Base-by-base conservation (phyloP, 2,797 vertebrate species). In the Huso huso region DNA sequence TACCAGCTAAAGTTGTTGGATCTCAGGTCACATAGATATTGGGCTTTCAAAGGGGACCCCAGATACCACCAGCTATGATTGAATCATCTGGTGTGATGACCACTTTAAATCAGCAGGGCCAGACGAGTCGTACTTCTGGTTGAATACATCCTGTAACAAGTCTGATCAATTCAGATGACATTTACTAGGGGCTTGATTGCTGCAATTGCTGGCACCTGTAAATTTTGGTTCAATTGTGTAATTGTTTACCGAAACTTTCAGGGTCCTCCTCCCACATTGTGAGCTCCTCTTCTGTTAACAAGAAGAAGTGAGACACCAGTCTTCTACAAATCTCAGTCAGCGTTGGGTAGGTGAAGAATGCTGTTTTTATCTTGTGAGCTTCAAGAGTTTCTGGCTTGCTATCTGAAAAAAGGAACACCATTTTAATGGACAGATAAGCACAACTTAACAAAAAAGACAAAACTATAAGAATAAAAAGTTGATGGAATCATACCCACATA, bases 251-350 rank as follows among this genome's bases (percentile, higher is more conserved):
- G 71, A 98, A 99, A 82, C 95, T 89, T 87, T 99, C 96, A 1
- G 96, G 95, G 74, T 99, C 96, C 75, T 99, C 96, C 79, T 98
- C 95, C 96, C 96, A 99, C 96, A 99, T 97, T 8, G 85, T 77
- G 72, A 98, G 79, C 76, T 98, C 96, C 75, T 99, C 96, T 65
- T 94, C 86, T 58, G 92, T 96, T 76, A 98, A 84, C 51, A 97
- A 87, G 76, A 99, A 97, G 87, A 97, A 98, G 76, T 97, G 93
- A 69, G 93, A 94, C 57, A 99, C 95, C 48, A 99, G 88, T 75
- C 95, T 88, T 63, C 92, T 88, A 72, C 95, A 95, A 64, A 99
- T 97, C 78, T 98, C 96, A 1, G 81, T 97, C 80, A 99, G 86
- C 1, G 95, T 97, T 59, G 93, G 90, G 75, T 94, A 95, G 7